Percentiles rank a stretch among this genome's conserved stretches.
These are phyloP conservation scores for Anas capensis DNA, from an alignment of 2,797 vertebrate species.

Conservation along the genomic window DNA sequence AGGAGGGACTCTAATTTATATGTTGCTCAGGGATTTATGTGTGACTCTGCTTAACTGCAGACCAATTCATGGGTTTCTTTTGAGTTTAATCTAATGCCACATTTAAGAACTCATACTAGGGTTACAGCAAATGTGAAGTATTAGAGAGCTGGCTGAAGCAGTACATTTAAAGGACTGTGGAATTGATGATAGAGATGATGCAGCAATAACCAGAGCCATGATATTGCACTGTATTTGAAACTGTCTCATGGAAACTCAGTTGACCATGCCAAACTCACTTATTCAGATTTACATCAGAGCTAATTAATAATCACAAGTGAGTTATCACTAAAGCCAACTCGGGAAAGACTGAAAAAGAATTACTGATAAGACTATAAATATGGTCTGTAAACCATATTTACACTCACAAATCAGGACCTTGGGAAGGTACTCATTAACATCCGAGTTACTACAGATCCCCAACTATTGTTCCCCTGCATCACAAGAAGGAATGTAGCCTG, in stretches of 20 bases:
- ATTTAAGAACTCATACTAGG: background rate
- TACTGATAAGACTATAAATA: background rate
- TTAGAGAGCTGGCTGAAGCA: background rate
- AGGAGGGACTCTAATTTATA: slow-evolving; percentile 1
- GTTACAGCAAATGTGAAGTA: background rate
- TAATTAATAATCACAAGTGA: background rate
- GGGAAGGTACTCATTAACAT: background rate
- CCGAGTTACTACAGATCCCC: background rate
- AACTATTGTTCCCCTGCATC: background rate
- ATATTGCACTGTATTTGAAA: background rate
- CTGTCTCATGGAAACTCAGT: background rate
- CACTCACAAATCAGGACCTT: background rate
- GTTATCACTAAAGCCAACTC: background rate
- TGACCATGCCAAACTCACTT: background rate
- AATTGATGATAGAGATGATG: background rate
- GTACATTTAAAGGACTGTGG: background rate
- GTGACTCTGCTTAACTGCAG: background rate
- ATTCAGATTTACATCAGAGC: background rate
- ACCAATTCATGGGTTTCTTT: background rate
- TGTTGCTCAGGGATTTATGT: background rate
- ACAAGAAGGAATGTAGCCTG: background rate
- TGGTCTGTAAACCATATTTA: background rate
- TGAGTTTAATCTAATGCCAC: background rate
- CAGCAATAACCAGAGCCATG: background rate
- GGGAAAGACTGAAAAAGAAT: background rate